Base-by-base conservation (phyloP, 30 jellyfish, hydroid and myxozoan genomes). In the Hydractinia symbiolongicarpus region DNA sequence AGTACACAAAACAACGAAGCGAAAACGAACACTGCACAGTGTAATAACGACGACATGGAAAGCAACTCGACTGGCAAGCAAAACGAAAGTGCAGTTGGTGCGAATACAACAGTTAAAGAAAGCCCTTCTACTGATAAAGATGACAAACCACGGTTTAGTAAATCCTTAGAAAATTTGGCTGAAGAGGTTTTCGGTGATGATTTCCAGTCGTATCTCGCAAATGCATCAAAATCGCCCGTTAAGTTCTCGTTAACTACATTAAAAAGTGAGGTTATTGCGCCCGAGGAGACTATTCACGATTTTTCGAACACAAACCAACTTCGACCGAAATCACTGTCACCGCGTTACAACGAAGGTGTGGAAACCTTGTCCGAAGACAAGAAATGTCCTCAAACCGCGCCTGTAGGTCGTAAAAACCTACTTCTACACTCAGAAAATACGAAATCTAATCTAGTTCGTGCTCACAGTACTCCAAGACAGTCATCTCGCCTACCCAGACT, bases 111-210 rank as follows among this genome's bases (percentile, higher is more conserved):
- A 9, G 14, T 30, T 58, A 58, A 71, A 20, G 56, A 7, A 15
- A n/a, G 40, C 4, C 50, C 78, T 16, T 10, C 20, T 13, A 5
- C 80, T 20, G 9, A 54, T 5, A 5, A 19, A 8, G 60, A 14
- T 30, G 51, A 11, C 14, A 77, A 60, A 15, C 76, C 75, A 4
- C 82, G 87, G 0, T 79, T 79, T 53, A 73, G 89, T 82, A 73
- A 70, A 58, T 82, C 89, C 9, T 73, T 82, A 69, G 89, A 82
- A 73, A 55, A 72, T 17, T 53, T 82, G 7, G 89, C 89, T 11
- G 88, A 82, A 79, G 88, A 82, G 54, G 86, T 82, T 5, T 82
- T 82, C 58, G 86, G 86, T 5, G 89, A 72, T 19, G 88, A 82
- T 61, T 79, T 60, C 50, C 67, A 66, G 73, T 50, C 79, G 20